These are phyloP conservation scores for Dipodomys merriami DNA, from an alignment of 2,113 vertebrate species.

Conservation along the genomic window DNA sequence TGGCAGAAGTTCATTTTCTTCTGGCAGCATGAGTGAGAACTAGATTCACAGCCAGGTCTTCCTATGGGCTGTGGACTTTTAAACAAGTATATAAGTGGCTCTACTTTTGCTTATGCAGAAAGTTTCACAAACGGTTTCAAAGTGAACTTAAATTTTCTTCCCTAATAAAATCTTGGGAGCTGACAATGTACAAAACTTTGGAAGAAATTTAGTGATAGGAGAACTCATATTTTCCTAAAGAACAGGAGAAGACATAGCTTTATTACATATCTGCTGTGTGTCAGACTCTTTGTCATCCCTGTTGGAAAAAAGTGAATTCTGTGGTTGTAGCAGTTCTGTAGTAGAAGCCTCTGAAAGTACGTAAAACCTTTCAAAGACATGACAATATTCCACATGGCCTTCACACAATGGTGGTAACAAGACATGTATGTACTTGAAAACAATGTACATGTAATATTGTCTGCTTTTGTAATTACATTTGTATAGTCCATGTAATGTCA, in stretches of 20 bases:
- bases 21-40: not conserved
- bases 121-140: not conserved
- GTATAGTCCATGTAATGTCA: not conserved
- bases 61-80: not conserved
- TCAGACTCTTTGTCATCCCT: not conserved
- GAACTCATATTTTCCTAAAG: not conserved
- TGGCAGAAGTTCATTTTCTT: conserved; percentile 13
- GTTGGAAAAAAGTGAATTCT: not conserved
- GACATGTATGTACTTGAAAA: not conserved
- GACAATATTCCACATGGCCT: not conserved
- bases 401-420: not conserved
- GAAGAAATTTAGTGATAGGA: not conserved
- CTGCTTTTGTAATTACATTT: not conserved
- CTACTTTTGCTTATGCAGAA: not conserved
- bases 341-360: not conserved
- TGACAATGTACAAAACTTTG: not conserved
- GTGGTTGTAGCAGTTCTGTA: not conserved
- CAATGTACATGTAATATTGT: not conserved
- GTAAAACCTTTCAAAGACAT: not conserved
- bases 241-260: not conserved
- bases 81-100: not conserved
- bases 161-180: not conserved
- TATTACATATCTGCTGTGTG: not conserved
- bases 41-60: conserved; percentile 8
- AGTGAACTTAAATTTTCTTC: not conserved